Evolutionary conservation across 2,888 invertebrate genomes (phyloP).

Genomic region (Charanyca ferruginea): DNA sequence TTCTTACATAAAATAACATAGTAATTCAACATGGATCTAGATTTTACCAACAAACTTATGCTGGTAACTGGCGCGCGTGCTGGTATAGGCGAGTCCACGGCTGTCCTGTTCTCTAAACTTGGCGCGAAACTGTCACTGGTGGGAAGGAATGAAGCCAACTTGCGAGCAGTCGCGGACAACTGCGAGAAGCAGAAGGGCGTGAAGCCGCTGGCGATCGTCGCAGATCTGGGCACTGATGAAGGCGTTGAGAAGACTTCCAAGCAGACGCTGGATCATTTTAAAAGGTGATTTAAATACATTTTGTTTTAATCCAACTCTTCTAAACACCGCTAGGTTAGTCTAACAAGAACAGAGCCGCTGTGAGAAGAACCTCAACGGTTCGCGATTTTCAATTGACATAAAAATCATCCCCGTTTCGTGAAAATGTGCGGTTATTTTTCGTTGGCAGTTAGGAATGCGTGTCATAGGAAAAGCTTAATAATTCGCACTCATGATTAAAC

Average conservation of each 20-base stretch:
- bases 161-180: slow-evolving; percentile 61
- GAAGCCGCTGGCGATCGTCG: slow-evolving; percentile 65
- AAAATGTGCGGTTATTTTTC: too few species aligned
- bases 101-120: slow-evolving; percentile 67
- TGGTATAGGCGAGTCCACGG: slow-evolving; percentile 73
- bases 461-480: too few species aligned
- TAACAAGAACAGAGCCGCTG: too few species aligned
- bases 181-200: slow-evolving; percentile 63
- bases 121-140: slow-evolving; percentile 69
- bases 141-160: slow-evolving; percentile 64
- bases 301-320: background rate
- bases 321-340: too few species aligned
- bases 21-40: slow-evolving; percentile 46
- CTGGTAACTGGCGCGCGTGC: slow-evolving; percentile 76
- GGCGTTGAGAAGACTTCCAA: slow-evolving; percentile 69
- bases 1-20: background rate
- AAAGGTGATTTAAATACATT: slow-evolving; percentile 43
- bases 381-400: too few species aligned
- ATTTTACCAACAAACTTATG: slow-evolving; percentile 72
- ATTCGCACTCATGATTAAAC: too few species aligned
- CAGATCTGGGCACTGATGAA: slow-evolving; percentile 72
- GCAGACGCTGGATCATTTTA: slow-evolving; percentile 68
- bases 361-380: too few species aligned
- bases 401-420: too few species aligned
- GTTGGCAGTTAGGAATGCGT: too few species aligned